Percentiles rank a stretch among this genome's conserved stretches.
Evolutionary conservation across 2,113 vertebrate species (phyloP).

Genomic region (Camelus dromedarius): DNA sequence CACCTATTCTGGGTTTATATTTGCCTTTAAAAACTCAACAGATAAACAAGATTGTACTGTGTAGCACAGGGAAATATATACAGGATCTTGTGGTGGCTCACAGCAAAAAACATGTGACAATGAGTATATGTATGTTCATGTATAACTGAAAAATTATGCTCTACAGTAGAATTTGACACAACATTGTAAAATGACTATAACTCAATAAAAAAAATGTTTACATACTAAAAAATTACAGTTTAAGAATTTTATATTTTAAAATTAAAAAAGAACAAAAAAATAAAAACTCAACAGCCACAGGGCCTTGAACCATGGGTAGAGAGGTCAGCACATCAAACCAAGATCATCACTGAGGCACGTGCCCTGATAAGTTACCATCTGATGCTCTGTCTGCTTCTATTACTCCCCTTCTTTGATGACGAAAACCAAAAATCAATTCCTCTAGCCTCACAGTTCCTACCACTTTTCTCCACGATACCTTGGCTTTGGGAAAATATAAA

Average conservation of each 20-base stretch:
- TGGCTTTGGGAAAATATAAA: conserved; percentile 54
- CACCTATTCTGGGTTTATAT: background rate
- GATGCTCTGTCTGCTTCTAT: background rate
- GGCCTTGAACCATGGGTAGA: background rate
- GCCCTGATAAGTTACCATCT: background rate
- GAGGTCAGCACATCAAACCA: background rate
- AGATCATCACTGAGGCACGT: background rate
- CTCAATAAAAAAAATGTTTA: too few species aligned
- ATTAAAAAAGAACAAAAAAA: background rate
- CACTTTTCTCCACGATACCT: background rate
- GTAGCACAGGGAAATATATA: too few species aligned
- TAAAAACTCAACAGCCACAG: background rate
- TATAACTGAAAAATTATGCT: too few species aligned
- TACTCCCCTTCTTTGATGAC: background rate
- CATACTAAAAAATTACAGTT: too few species aligned
- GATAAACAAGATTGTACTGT: too few species aligned
- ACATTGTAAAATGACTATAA: too few species aligned
- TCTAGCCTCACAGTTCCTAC: background rate
- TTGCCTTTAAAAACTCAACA: background rate
- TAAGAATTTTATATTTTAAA: too few species aligned
- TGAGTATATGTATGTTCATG: too few species aligned
- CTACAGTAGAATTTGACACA: too few species aligned
- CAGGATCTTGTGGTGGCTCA: too few species aligned
- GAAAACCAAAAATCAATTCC: conserved; percentile 27
- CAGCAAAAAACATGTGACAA: too few species aligned